Conservation (phyloP, 2,113 vertebrate species). For the Microtus ochrogaster region DNA sequence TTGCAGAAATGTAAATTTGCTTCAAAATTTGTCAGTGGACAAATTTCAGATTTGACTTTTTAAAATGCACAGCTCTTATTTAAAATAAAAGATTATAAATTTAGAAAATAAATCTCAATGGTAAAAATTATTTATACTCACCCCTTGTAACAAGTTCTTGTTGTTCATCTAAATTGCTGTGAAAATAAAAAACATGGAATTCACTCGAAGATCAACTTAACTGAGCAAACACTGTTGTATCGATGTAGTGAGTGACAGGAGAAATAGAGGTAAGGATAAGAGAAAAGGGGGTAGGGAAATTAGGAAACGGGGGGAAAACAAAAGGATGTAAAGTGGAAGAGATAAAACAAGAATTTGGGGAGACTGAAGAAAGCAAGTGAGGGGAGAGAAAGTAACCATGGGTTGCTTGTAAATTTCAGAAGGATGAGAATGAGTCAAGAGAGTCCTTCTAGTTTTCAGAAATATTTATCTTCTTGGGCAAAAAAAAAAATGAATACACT, state of each 20-base stretch:
- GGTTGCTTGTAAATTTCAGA: background rate
- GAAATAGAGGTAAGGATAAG: background rate
- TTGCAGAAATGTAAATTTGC: background rate
- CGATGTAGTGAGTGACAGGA: background rate
- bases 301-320: accelerated
- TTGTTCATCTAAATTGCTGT: constrained; percentile 87
- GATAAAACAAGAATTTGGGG: background rate
- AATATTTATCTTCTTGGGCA: background rate
- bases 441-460: background rate
- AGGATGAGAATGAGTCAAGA: background rate
- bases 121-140: constrained; percentile 81
- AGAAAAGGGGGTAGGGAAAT: background rate
- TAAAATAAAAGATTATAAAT: background rate
- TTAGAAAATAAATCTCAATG: background rate
- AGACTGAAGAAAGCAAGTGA: too few relatives aligned
- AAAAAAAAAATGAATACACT: background rate
- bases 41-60: background rate
- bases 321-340: background rate
- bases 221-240: background rate
- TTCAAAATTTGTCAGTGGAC: background rate
- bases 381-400: accelerated
- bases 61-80: background rate
- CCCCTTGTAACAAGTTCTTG: constrained; percentile 88
- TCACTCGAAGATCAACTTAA: background rate
- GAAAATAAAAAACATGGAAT: constrained; percentile 49